phyloP scores from a whole-genome alignment of 2,888 invertebrate genomes.

The Asteroscopus sphinx region DNA sequence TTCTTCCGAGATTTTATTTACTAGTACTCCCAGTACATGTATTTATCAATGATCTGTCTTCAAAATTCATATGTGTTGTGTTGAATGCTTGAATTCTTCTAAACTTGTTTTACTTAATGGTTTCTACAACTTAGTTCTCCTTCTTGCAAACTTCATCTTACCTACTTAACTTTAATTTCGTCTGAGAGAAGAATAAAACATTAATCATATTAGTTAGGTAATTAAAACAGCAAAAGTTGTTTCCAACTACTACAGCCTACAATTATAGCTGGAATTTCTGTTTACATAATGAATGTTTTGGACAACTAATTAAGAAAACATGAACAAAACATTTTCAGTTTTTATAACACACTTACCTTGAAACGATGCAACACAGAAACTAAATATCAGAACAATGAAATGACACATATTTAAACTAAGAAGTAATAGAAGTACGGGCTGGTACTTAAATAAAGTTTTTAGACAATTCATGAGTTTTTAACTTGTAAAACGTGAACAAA shows the following conservation, averaged over 20 bases:
- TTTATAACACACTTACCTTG: slow-evolving; percentile 27
- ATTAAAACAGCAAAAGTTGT: not conserved
- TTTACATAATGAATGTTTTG: not conserved
- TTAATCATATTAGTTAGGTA: not conserved
- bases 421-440: not conserved
- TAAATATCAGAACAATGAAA: not conserved
- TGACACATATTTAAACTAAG: not conserved
- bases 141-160: not conserved
- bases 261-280: not conserved
- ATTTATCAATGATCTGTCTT: not conserved
- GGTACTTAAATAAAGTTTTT: not conserved
- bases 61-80: not conserved
- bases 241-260: not conserved
- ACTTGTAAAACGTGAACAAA: not conserved
- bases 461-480: not conserved
- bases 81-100: not conserved
- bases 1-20: not conserved
- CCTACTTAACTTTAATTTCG: not conserved
- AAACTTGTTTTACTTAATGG: not conserved
- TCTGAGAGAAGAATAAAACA: slow-evolving; percentile 1
- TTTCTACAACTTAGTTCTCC: not conserved
- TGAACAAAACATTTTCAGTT: not conserved
- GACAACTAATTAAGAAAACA: slow-evolving; percentile 4
- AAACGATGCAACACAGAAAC: slow-evolving; percentile 1
- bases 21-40: too few species aligned